Conservation (phyloP, 2,888 invertebrate genomes). For the Mylabris sibirica region DNA sequence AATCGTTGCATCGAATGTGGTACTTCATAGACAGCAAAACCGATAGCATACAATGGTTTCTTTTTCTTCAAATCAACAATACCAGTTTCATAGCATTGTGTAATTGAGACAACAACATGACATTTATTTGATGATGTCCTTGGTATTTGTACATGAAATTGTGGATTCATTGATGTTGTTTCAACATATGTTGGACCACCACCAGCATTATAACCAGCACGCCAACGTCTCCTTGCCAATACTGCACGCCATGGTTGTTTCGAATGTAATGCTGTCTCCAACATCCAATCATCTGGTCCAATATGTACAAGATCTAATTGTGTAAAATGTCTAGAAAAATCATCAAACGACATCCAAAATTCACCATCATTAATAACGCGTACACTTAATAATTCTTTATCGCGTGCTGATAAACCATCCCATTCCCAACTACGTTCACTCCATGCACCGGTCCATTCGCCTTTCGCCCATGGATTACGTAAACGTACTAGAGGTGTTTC, state of each 20-base stretch:
- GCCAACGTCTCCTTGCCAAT: slow-evolving; percentile 72
- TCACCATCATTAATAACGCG: slow-evolving; percentile 72
- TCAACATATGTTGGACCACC: slow-evolving; percentile 71
- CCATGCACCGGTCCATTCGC: slow-evolving; percentile 78
- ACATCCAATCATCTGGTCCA: slow-evolving; percentile 79
- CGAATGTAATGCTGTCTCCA: slow-evolving; percentile 71
- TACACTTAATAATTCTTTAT: slow-evolving; percentile 70
- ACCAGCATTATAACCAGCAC: slow-evolving; percentile 74
- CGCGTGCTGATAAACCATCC: slow-evolving; percentile 70
- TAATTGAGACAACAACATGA: slow-evolving; percentile 76
- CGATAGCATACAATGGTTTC: slow-evolving; percentile 68
- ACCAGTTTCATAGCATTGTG: slow-evolving; percentile 69
- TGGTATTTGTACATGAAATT: slow-evolving; percentile 76
- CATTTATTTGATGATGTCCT: slow-evolving; percentile 70
- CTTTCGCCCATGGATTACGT: slow-evolving; percentile 72
- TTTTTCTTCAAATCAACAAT: slow-evolving; percentile 62
- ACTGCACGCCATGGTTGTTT: slow-evolving; percentile 77
- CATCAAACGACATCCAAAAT: slow-evolving; percentile 78
- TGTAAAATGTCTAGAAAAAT: slow-evolving; percentile 72
- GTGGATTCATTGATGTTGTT: slow-evolving; percentile 74
- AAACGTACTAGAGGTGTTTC: slow-evolving; percentile 70
- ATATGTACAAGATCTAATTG: slow-evolving; percentile 77
- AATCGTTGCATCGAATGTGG: slow-evolving; percentile 69
- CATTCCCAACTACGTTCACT: slow-evolving; percentile 74
- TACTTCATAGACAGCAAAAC: slow-evolving; percentile 76